Evolutionary conservation across 2,888 invertebrate species (phyloP).

Genomic region (Magallana nippona): DNA sequence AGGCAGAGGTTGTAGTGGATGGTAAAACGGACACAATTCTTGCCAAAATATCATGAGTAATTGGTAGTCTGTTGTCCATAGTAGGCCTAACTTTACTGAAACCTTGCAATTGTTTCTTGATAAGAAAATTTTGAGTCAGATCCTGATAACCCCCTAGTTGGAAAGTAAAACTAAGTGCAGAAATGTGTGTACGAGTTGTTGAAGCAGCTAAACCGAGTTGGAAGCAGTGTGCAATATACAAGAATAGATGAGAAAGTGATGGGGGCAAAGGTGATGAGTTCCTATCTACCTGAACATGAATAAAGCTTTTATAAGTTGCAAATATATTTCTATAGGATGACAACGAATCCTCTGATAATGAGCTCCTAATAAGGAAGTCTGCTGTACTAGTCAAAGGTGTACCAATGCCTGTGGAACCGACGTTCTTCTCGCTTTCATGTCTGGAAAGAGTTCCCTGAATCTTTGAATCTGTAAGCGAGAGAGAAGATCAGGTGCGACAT

Average conservation of each 20-base stretch:
- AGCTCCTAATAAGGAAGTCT: conserved; percentile 5
- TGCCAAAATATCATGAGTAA: conserved; percentile 34
- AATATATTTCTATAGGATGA: conserved; percentile 32
- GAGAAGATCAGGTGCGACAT: conserved; percentile 40
- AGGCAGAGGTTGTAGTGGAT: neutral
- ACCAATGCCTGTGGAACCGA: neutral
- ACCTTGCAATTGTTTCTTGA: conserved; percentile 32
- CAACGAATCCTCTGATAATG: conserved; percentile 16
- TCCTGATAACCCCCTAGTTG: conserved; percentile 4
- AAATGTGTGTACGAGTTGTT: conserved; percentile 38
- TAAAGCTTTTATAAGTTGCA: conserved; percentile 20
- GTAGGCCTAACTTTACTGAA: neutral
- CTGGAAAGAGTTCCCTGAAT: conserved; percentile 7
- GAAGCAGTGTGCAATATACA: neutral
- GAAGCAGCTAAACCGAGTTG: conserved; percentile 20
- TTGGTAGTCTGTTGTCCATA: conserved; percentile 41
- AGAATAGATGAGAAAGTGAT: conserved; percentile 24
- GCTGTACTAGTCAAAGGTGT: conserved; percentile 7
- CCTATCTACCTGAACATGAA: neutral
- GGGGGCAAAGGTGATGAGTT: conserved; percentile 3
- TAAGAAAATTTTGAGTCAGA: conserved; percentile 16
- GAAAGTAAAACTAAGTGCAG: conserved; percentile 35
- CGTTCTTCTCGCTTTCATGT: neutral
- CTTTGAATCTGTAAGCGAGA: conserved; percentile 19
- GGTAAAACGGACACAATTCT: conserved; percentile 5